phyloP scores from a whole-genome alignment of 1,140 invertebrate species.

The Euura saliciscinereae region DNA sequence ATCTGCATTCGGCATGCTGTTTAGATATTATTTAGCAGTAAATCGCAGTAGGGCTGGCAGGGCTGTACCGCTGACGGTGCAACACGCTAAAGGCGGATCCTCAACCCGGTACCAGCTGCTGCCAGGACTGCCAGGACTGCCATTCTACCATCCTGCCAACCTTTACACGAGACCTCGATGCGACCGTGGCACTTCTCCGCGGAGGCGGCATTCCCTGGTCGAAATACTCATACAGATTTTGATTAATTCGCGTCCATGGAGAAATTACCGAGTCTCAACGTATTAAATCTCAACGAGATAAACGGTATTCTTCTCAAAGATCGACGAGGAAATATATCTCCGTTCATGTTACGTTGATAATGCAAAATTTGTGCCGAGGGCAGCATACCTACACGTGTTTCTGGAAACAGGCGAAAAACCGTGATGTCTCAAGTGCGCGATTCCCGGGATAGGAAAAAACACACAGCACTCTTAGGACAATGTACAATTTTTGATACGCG shows the following conservation, averaged over 20 bases:
- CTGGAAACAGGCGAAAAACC: background rate
- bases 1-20: slow-evolving; percentile 27
- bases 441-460: background rate
- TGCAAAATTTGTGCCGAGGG: background rate
- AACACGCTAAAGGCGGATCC: slow-evolving; percentile 58
- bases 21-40: slow-evolving; percentile 58
- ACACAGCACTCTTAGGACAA: background rate
- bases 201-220: background rate
- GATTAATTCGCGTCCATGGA: background rate
- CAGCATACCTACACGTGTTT: background rate
- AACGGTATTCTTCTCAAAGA: background rate
- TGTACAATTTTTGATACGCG: background rate
- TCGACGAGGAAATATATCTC: background rate
- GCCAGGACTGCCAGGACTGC: background rate
- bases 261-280: too few species aligned
- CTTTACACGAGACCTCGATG: background rate
- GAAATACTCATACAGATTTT: slow-evolving; percentile 3
- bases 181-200: background rate
- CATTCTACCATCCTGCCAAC: background rate
- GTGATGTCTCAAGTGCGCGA: background rate
- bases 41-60: slow-evolving; percentile 43
- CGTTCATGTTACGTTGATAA: background rate
- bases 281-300: background rate
- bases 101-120: slow-evolving; percentile 35
- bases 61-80: slow-evolving; percentile 53